Percentiles rank a stretch among this genome's conserved stretches.
These are phyloP conservation scores for Thalassaphorura encarpata DNA, from an alignment of 1,140 invertebrate species.

Conservation along the genomic window DNA sequence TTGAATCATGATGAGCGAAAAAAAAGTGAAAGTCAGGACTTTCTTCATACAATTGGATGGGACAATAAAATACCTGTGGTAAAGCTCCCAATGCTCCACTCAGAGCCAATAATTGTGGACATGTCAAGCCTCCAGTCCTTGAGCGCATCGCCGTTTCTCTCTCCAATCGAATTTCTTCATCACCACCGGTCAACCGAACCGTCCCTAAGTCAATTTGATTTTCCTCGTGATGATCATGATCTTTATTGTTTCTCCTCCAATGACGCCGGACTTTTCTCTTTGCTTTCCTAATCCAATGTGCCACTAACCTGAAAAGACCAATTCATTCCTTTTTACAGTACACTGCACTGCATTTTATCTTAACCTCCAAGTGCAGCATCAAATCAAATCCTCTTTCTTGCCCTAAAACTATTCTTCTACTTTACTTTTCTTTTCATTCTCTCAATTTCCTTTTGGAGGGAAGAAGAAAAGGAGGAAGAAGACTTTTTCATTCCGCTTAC, in stretches of 20 bases:
- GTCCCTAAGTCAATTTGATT: conserved; percentile 25
- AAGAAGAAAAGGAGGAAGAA: too few relatives aligned
- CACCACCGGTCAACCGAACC: conserved; percentile 4
- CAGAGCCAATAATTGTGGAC: conserved; percentile 79
- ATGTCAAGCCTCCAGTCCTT: conserved; percentile 52
- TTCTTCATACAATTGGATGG: too few relatives aligned
- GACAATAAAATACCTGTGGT: conserved; percentile 53
- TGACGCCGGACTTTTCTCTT: conserved; percentile 20
- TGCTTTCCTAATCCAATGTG: conserved; percentile 30
- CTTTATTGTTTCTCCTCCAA: conserved; percentile 1
- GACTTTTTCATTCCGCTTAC: too few relatives aligned
- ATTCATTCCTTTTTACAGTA: too few relatives aligned
- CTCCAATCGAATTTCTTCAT: conserved; percentile 10
- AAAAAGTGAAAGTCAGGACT: too few relatives aligned
- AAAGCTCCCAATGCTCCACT: conserved; percentile 82
- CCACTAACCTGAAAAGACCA: conserved; percentile 22
- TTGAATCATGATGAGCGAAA: background rate
- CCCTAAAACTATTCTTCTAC: too few relatives aligned
- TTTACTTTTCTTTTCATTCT: too few relatives aligned
- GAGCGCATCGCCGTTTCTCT: conserved; percentile 14
- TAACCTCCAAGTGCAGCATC: too few relatives aligned
- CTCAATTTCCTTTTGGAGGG: too few relatives aligned
- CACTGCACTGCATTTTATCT: too few relatives aligned
- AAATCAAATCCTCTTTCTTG: too few relatives aligned
- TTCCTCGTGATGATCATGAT: conserved; percentile 18